A percentile compares a stretch with the other conserved stretches of the same genome.
These are phyloP conservation scores for Megathymus violae DNA, from an alignment of 1,140 invertebrate species.

Conservation along the genomic window DNA sequence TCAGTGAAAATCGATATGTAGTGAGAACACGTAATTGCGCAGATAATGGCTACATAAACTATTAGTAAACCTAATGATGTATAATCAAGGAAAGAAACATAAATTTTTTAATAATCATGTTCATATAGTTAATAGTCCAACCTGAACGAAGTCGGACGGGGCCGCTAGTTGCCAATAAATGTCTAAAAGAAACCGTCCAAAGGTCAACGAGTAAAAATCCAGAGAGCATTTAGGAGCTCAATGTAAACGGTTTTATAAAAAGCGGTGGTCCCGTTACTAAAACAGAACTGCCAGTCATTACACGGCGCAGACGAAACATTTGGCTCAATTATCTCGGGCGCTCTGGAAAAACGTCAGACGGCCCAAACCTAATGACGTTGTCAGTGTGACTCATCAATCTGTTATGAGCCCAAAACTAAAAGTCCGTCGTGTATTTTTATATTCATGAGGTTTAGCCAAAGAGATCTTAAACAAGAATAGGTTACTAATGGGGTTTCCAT, in stretches of 20 bases:
- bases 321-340: constrained; percentile 65
- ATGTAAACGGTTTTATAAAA: constrained; percentile 74
- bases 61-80: no score
- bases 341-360: constrained; percentile 54
- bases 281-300: constrained; percentile 78
- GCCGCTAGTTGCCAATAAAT: constrained; percentile 6
- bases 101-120: no score
- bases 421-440: no score
- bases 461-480: no score
- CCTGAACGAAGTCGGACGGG: no score
- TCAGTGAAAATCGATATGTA: no score
- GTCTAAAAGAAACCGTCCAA: constrained; percentile 32
- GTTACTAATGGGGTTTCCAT: no score
- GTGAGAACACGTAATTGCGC: no score
- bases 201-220: constrained; percentile 44
- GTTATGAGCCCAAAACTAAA: constrained; percentile 57
- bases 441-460: no score
- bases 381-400: constrained; percentile 73
- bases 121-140: no score
- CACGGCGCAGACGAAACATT: constrained; percentile 68
- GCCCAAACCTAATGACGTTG: constrained; percentile 68
- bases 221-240: constrained; percentile 55
- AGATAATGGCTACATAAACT: no score
- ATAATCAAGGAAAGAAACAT: no score
- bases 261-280: constrained; percentile 66